Percentiles rank a stretch among this genome's conserved stretches.
Conservation (phyloP, 2,797 vertebrate genomes). For the Anas flavirostris region DNA sequence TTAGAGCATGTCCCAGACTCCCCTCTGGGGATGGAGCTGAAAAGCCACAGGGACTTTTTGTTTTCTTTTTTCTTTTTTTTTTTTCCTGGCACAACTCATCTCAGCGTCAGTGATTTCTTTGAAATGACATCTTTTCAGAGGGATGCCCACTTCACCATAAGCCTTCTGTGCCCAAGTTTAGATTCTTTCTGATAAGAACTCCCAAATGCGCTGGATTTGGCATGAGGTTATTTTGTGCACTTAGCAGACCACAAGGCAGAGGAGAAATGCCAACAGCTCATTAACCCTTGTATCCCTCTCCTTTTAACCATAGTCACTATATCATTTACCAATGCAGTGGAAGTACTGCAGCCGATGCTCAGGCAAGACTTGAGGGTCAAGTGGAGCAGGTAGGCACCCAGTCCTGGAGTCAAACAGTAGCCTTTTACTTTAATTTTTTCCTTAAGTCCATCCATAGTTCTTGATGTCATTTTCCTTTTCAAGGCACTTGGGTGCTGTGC, state of each 20-base stretch:
- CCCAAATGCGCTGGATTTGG: not conserved
- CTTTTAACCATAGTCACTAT: not conserved
- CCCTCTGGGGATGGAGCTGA: not conserved
- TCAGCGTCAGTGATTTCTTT: not conserved
- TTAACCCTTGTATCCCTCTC: not conserved
- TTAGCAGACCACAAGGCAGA: not conserved
- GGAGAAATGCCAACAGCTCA: slow-evolving; percentile 2
- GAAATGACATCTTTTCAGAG: not conserved
- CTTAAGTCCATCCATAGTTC: not conserved
- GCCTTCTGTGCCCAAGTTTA: not conserved
- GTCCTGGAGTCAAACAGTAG: not conserved
- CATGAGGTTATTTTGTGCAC: not conserved
- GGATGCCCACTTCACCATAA: not conserved
- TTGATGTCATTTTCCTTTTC: not conserved
- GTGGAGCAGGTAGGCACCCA: not conserved
- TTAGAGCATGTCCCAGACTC: not conserved
- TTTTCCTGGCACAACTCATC: not conserved
- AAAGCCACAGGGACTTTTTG: not conserved
- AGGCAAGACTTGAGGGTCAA: not conserved
- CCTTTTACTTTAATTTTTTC: not conserved
- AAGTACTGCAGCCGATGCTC: not conserved
- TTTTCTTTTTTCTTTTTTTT: too few species aligned
- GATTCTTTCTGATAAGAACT: not conserved
- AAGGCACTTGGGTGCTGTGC: not conserved
- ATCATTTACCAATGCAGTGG: not conserved